Evolutionary conservation across 2,888 invertebrate genomes (phyloP).

Genomic region (Cryptophagus acutangulus): DNA sequence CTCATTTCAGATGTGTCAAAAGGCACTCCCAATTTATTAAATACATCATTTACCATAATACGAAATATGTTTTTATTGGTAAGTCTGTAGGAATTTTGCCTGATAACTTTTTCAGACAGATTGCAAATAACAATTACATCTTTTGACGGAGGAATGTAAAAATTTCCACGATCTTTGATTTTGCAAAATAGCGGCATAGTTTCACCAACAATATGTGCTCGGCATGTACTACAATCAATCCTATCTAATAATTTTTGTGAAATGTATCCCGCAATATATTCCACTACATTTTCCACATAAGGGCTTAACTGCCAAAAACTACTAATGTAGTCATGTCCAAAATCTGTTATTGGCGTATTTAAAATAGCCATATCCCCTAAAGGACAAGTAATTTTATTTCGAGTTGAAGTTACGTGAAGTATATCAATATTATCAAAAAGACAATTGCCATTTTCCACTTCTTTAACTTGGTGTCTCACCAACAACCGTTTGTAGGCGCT

Average conservation of each 20-base stretch:
- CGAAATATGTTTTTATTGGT: too few relatives aligned
- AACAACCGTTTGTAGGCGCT: slow-evolving; percentile 17
- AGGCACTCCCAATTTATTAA: too few relatives aligned
- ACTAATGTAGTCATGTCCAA: slow-evolving; percentile 10
- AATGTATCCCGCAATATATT: slow-evolving; percentile 13
- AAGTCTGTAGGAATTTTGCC: too few relatives aligned
- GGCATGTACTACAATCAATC: slow-evolving; percentile 9
- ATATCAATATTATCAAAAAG: slow-evolving; percentile 10
- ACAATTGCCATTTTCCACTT: slow-evolving; percentile 10
- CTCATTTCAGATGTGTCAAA: slow-evolving; percentile 1
- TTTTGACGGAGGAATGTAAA: slow-evolving; percentile 1
- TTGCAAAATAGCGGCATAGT: not conserved
- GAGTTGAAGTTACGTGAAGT: slow-evolving; percentile 8
- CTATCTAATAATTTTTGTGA: slow-evolving; percentile 7
- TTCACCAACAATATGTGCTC: not conserved
- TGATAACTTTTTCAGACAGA: too few relatives aligned
- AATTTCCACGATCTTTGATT: not conserved
- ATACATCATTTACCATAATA: too few relatives aligned
- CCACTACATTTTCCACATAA: slow-evolving; percentile 7
- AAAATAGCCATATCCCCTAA: not conserved
- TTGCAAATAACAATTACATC: too few relatives aligned
- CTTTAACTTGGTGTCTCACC: slow-evolving; percentile 13
- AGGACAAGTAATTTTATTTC: too few relatives aligned
- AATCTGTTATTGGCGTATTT: not conserved
- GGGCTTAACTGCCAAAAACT: slow-evolving; percentile 5